phyloP scores from a whole-genome alignment of 2,888 invertebrate species.

The Gordius sp. region DNA sequence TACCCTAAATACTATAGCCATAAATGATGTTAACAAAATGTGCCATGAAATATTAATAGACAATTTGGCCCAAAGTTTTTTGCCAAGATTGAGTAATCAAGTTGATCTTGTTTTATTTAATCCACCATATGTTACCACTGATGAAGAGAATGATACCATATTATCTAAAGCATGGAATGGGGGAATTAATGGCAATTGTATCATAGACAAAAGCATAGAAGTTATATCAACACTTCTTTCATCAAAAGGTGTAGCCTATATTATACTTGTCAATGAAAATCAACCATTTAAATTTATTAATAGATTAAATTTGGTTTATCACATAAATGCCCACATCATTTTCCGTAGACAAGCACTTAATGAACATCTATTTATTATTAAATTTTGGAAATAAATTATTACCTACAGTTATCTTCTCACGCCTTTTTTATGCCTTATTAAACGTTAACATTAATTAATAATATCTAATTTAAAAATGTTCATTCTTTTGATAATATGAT shows the following conservation, averaged over 20 bases:
- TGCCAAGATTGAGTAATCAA: slow-evolving; percentile 34
- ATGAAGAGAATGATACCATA: slow-evolving; percentile 35
- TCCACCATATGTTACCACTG: slow-evolving; percentile 84
- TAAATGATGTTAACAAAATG: slow-evolving; percentile 42
- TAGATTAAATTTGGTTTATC: too few relatives aligned
- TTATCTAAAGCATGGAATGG: background rate
- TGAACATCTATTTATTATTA: too few relatives aligned
- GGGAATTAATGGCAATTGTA: slow-evolving; percentile 4
- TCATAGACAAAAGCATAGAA: slow-evolving; percentile 1
- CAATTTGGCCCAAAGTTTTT: slow-evolving; percentile 34
- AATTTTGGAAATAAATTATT: too few relatives aligned
- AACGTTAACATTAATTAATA: too few relatives aligned
- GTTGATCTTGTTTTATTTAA: slow-evolving; percentile 70
- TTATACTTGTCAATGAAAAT: background rate
- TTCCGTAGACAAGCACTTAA: too few relatives aligned
- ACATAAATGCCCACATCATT: too few relatives aligned
- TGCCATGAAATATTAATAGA: slow-evolving; percentile 29
- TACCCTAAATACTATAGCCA: slow-evolving; percentile 32
- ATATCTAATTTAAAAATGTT: too few relatives aligned
- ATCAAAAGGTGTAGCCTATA: background rate
- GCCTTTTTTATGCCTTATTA: too few relatives aligned
- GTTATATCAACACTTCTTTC: background rate
- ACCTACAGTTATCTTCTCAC: too few relatives aligned
- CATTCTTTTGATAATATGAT: too few relatives aligned
- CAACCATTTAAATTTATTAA: too few relatives aligned